These are phyloP conservation scores for Gonioctena quinquepunctata DNA, from an alignment of 1,140 invertebrate species.

Conservation along the genomic window DNA sequence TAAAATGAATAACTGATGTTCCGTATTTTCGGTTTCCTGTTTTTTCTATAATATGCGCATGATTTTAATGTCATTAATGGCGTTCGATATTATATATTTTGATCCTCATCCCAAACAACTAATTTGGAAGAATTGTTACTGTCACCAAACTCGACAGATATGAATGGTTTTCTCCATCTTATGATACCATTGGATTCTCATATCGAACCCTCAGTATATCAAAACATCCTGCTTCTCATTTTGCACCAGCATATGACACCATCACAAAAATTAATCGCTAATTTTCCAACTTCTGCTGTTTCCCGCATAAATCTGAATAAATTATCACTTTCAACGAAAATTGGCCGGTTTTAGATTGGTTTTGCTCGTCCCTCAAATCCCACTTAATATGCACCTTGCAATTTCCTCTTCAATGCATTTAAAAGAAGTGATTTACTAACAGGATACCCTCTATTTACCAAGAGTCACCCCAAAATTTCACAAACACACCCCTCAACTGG, in stretches of 20 bases:
- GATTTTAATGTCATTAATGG: no score
- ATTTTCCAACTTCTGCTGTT: slow-evolving; percentile 3
- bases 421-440: slow-evolving; percentile 18
- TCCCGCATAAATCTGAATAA: slow-evolving; percentile 8
- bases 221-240: background rate
- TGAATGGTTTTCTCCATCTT: no score
- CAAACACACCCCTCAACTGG: background rate
- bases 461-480: slow-evolving; percentile 5
- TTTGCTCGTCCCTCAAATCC: slow-evolving; percentile 10
- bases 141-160: no score
- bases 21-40: no score
- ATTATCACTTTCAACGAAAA: background rate
- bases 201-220: no score
- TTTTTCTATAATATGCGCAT: no score
- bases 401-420: slow-evolving; percentile 18
- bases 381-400: slow-evolving; percentile 22
- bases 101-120: no score
- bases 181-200: no score
- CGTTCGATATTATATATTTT: no score
- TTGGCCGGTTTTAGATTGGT: slow-evolving; percentile 2
- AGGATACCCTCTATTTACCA: slow-evolving; percentile 17
- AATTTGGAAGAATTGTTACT: no score
- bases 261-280: slow-evolving; percentile 3
- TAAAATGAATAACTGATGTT: no score
- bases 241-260: background rate